Percentiles rank a stretch among this genome's conserved stretches.
Conservation (phyloP, 2,888 invertebrate species). For the Amiota minor region DNA sequence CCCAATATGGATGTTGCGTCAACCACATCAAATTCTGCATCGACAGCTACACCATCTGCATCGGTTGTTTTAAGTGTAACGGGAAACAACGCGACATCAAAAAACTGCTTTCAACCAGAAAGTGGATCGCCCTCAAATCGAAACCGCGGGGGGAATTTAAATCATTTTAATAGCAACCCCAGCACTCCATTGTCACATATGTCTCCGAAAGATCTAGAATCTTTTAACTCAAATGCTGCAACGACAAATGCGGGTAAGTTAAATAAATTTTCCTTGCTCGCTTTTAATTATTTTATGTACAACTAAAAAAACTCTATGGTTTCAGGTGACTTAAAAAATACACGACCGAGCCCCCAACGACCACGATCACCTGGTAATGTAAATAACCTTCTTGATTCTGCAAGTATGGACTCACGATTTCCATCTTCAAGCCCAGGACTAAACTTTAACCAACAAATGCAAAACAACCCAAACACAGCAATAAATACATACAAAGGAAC, state of each 20-base stretch:
- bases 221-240: conserved; percentile 44
- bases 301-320: conserved; percentile 5
- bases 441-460: conserved; percentile 61
- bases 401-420: conserved; percentile 62
- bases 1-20: conserved; percentile 77
- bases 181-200: conserved; percentile 81
- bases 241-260: neutral
- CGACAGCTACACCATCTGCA: conserved; percentile 71
- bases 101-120: conserved; percentile 57
- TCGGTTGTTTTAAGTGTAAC: conserved; percentile 27
- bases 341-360: conserved; percentile 72
- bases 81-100: conserved; percentile 38
- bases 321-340: conserved; percentile 69
- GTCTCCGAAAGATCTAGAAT: conserved; percentile 75
- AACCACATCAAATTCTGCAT: conserved; percentile 50
- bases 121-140: conserved; percentile 55
- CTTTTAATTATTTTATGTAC: neutral
- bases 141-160: conserved; percentile 63
- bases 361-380: conserved; percentile 61
- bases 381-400: conserved; percentile 51
- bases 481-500: conserved; percentile 55
- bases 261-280: neutral
- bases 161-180: conserved; percentile 79
- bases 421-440: conserved; percentile 69
- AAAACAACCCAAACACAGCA: conserved; percentile 51